phyloP scores from a whole-genome alignment of 2,113 vertebrate genomes.

The Chaenocephalus aceratus region DNA sequence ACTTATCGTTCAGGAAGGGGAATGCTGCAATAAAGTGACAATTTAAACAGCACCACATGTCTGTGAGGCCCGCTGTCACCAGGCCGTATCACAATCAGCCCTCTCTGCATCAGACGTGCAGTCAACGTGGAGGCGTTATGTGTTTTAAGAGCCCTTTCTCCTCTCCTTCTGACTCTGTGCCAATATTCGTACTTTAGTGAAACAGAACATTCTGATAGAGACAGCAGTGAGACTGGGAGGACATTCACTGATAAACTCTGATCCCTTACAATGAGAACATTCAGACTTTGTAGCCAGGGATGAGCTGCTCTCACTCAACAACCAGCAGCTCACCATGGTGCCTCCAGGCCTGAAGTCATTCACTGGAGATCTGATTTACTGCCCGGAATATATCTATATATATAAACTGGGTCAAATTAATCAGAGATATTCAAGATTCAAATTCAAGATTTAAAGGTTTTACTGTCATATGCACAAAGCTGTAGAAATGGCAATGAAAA shows the following conservation, averaged over 20 bases:
- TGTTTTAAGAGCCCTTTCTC: slow-evolving; percentile 62
- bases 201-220: slow-evolving; percentile 79
- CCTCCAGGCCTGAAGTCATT: slow-evolving; percentile 5
- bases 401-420: neutral
- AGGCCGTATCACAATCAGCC: slow-evolving; percentile 57
- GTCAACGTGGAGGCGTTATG: slow-evolving; percentile 63
- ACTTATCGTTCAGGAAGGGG: slow-evolving; percentile 36
- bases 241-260: slow-evolving; percentile 82
- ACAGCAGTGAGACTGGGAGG: slow-evolving; percentile 73
- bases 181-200: slow-evolving; percentile 73
- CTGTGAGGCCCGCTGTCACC: slow-evolving; percentile 52
- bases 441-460: too few species aligned
- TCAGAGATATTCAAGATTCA: too few species aligned
- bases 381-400: neutral
- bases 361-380: slow-evolving; percentile 25
- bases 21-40: slow-evolving; percentile 48
- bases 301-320: slow-evolving; percentile 49
- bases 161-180: slow-evolving; percentile 46
- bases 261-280: slow-evolving; percentile 80
- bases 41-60: slow-evolving; percentile 61
- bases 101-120: slow-evolving; percentile 42
- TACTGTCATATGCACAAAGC: too few species aligned
- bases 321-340: slow-evolving; percentile 20
- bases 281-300: slow-evolving; percentile 66
- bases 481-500: too few species aligned